Percentiles rank a stretch among this genome's conserved stretches.
Conservation (phyloP, 2,797 vertebrate species). For the Linurgus olivaceus region DNA sequence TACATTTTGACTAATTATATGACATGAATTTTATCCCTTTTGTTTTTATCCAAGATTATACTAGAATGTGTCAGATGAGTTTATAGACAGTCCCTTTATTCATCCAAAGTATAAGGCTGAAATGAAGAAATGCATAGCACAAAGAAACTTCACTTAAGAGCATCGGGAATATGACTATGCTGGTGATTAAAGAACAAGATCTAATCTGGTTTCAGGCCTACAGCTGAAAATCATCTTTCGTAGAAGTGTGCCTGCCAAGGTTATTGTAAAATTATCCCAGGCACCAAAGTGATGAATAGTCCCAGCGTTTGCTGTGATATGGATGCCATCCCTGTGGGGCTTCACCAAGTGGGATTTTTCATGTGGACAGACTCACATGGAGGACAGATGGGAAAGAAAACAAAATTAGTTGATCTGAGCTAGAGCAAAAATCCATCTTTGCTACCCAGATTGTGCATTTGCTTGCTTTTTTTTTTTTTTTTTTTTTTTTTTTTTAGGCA, state of each 20-base stretch:
- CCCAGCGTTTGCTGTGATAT: slow-evolving; percentile 30
- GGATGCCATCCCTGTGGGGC: slow-evolving; percentile 42
- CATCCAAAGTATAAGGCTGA: neutral
- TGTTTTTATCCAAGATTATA: neutral
- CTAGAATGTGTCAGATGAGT: neutral
- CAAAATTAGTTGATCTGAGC: slow-evolving; percentile 27
- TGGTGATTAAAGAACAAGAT: slow-evolving; percentile 59
- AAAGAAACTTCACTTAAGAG: neutral
- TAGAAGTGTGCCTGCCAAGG: slow-evolving; percentile 53
- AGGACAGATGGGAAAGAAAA: slow-evolving; percentile 65
- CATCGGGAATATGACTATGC: slow-evolving; percentile 1
- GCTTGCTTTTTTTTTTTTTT: neutral
- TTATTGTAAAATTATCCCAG: slow-evolving; percentile 56
- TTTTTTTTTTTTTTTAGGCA: neutral
- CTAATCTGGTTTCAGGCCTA: slow-evolving; percentile 33
- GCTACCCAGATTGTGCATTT: slow-evolving; percentile 44
- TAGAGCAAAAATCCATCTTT: slow-evolving; percentile 45
- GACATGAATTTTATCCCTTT: neutral
- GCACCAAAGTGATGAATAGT: slow-evolving; percentile 41
- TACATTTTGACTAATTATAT: slow-evolving; percentile 7
- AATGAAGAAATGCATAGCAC: slow-evolving; percentile 2
- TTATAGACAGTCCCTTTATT: neutral
- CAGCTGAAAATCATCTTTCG: slow-evolving; percentile 34
- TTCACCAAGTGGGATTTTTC: slow-evolving; percentile 48
- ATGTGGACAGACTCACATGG: slow-evolving; percentile 44